Percentiles rank a stretch among this genome's conserved stretches.
These are phyloP conservation scores for Sminthurides bifidus DNA, from an alignment of 1,140 invertebrate species.

Conservation along the genomic window DNA sequence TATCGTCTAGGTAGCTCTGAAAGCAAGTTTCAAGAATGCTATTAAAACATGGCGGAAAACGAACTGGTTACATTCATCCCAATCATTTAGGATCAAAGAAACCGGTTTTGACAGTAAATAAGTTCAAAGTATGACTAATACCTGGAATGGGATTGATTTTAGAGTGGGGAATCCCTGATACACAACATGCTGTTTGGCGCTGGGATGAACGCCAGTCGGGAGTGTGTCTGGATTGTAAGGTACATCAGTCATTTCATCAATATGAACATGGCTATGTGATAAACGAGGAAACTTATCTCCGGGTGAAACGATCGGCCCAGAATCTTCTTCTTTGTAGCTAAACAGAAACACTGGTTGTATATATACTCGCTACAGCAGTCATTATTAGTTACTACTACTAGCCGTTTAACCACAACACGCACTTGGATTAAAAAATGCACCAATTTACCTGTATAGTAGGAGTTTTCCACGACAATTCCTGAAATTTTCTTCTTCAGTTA, in stretches of 20 bases:
- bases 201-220: slow-evolving; percentile 59
- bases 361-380: no score
- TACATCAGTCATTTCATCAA: slow-evolving; percentile 31
- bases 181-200: slow-evolving; percentile 54
- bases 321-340: slow-evolving; percentile 16
- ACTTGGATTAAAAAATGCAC: no score
- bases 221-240: slow-evolving; percentile 44
- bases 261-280: slow-evolving; percentile 19
- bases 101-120: background rate
- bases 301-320: slow-evolving; percentile 8
- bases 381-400: no score
- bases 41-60: no score
- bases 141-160: slow-evolving; percentile 64
- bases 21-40: slow-evolving; percentile 33
- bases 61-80: background rate
- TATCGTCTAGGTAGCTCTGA: slow-evolving; percentile 52
- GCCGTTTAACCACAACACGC: no score
- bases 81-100: background rate
- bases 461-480: slow-evolving; percentile 79
- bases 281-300: slow-evolving; percentile 21
- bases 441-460: slow-evolving; percentile 64
- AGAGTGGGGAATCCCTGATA: slow-evolving; percentile 85
- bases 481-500: slow-evolving; percentile 57
- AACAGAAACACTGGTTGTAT: background rate
- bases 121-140: slow-evolving; percentile 35